Evolutionary conservation across 2,888 invertebrate genomes (phyloP), one percentile per base, ranked within the genome.

Genomic region (Schrankia costaestrigalis): DNA sequence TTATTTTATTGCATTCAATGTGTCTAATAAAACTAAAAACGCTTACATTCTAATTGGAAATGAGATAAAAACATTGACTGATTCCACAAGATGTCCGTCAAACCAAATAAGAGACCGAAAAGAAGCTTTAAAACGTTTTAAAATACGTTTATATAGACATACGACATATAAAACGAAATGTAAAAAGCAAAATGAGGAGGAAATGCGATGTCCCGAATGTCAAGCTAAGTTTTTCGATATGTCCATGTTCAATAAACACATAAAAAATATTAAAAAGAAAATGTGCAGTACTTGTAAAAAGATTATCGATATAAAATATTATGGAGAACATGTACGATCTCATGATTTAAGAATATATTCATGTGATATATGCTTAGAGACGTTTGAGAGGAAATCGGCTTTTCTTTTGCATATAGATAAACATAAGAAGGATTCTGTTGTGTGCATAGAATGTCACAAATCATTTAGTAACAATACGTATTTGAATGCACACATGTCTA

Each of bases 171-270:
- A 10, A 28, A 44, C n/a, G n/a, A n/a, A n/a, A n/a, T n/a, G n/a
- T n/a, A n/a, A n/a, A n/a, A n/a, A n/a, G n/a, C n/a, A n/a, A n/a
- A 26, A 19, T 15, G 26, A 33, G n/a, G 7, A 29, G 2, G 44
- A 39, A 18, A 25, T 65, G 23, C 40, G 37, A 3, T 78, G 78
- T 18, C 67, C 63, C 0, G 60, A 71, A 9, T 78, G 78, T 19
- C 46, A 41, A 0, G 46, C 47, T 0, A 9, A 19, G 3, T 75
- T 60, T 17, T 29, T 27, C 0, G 43, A 44, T 1, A 4, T 63
- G 0, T 33, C 25, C 6, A 50, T 46, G 11, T 56, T 69, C 6
- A 77, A 72, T 28, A 36, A 30, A 2, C 78, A 78, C 19, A 42
- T 78, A 3, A 46, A 42, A 4, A 48, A 63, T 23, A 35, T 62